A percentile compares a stretch with the other conserved stretches of the same genome.
Conservation (phyloP, 2,797 vertebrate species). For the Dryobates pubescens region DNA sequence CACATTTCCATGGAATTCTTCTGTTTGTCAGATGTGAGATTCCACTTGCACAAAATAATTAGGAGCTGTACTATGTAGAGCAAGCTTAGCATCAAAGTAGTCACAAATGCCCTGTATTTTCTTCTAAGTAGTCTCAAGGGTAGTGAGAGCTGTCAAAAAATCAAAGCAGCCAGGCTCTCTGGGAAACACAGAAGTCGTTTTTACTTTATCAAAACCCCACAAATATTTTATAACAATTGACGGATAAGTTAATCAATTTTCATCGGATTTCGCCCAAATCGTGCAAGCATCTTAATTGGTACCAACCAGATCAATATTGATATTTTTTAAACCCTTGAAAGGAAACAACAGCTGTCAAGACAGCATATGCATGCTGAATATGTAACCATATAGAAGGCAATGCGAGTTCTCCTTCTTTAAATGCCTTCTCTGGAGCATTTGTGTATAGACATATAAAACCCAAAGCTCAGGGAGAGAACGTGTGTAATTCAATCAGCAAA, state of each 20-base stretch:
- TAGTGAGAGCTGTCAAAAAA: conserved; percentile 63
- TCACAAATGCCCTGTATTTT: conserved; percentile 46
- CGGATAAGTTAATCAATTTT: conserved; percentile 58
- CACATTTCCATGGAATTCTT: conserved; percentile 28
- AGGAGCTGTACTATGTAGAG: conserved; percentile 45
- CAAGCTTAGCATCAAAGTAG: conserved; percentile 47
- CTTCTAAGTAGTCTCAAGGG: conserved; percentile 54
- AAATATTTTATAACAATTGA: conserved; percentile 57
- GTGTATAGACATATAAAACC: neutral
- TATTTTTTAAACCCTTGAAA: conserved; percentile 50
- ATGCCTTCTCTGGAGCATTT: conserved; percentile 12
- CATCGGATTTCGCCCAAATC: conserved; percentile 51
- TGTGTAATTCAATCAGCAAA: conserved; percentile 2
- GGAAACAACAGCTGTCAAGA: conserved; percentile 49
- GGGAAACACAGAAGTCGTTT: conserved; percentile 27
- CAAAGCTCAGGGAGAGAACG: neutral
- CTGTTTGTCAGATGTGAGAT: conserved; percentile 24
- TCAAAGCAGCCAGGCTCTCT: conserved; percentile 45
- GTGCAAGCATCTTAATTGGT: conserved; percentile 31
- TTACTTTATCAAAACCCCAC: neutral
- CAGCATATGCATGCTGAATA: conserved; percentile 11
- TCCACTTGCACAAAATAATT: conserved; percentile 55
- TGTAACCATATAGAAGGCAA: conserved; percentile 8
- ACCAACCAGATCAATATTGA: conserved; percentile 47
- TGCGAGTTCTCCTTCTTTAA: conserved; percentile 49